Evolutionary conservation across 2,888 invertebrate species (phyloP), one percentile per base, ranked within the genome.

Genomic region (Sinhomidia bicolor): DNA sequence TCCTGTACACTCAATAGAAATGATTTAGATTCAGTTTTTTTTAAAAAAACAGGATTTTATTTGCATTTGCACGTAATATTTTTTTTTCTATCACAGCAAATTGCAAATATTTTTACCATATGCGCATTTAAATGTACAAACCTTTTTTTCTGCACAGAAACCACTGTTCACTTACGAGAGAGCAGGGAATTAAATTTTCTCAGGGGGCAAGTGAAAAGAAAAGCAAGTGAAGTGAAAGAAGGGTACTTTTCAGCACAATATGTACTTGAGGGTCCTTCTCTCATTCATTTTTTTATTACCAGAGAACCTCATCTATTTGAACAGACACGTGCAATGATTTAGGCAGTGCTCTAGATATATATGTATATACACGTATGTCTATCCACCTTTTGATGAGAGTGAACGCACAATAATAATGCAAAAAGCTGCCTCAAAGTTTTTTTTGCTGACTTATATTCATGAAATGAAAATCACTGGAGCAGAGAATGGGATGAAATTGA

Each of bases 401-500:
- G 32, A n/a, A 68, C 36, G n/a, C n/a, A n/a, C n/a, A n/a, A n/a
- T n/a, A n/a, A n/a, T n/a, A 68, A 32, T 65, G 60, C 60, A n/a
- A 60, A 26, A 60, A 60, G 6, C 60, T 26, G 14, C 0, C 14
- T n/a, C 32, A 32, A 62, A 62, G 62, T 62, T 62, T 62, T 12
- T 62, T 1, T 29, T 29, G 23, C 17, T 4, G 20, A 9, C 5
- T 20, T 41, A 41, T 68, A 68, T 41, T 68, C 68, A 68, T 68
- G 68, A 41, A 20, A 41, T 36, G 26, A 78, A 57, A 78, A 54
- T 26, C 54, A 78, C 32, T 29, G 26, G 51, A 36, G 36, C 17
- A 57, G 78, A 68, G 41, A 68, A 68, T 68, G n/a, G 41, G 14
- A 65, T 65, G 65, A 41, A 41, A 68, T 62, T 62, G 62, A 62